Evolutionary conservation across 2,888 invertebrate genomes (phyloP), one percentile per base, ranked within the genome.

Genomic region (Chelonus formosanus): DNA sequence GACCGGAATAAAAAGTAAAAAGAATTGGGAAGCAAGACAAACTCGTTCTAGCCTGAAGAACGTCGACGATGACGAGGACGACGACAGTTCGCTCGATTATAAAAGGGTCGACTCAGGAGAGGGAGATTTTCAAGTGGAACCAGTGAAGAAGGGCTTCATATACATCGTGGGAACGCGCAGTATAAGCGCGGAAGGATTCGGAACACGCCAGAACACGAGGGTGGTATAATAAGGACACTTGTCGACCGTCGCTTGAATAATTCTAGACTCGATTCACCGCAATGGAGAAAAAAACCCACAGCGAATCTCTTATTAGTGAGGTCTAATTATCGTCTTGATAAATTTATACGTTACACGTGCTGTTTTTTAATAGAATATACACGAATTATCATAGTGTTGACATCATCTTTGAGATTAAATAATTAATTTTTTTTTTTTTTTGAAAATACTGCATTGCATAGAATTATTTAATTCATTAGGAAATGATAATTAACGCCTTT

Each of bases 151-250:
- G 53, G 58, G 62, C 44, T 57, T 35, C 40, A 61, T 57, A 62
- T 52, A 57, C 61, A 66, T 57, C 66, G 66, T 62, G 66, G 66
- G 66, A 66, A 62, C 52, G 36, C 52, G 36, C 57, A 40, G 34
- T 56, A 48, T 60, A 59, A 43, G 48, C 56, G 61, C 59, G 59
- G 55, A 61, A 67, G 57, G 65, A 71, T 61, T 69, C 66, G 48
- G 54, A 67, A 67, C 66, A 59, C 57, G 53, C 52, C 56, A 54
- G 58, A 59, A 47, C 59, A 63, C 48, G 48, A 57, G 64, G 65
- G 64, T 67, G 68, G 56, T 68, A 71, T 72, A 76, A 77, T 75
- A 75, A 76, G 75, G 71, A 76, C 75, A 74, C 75, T 76, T 70
- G 78, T 72, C 74, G 72, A 63, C 70, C 66, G 57, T 53, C 57